Evolutionary conservation across 2,888 invertebrate species (phyloP).

Genomic region (Watsonalla binaria): DNA sequence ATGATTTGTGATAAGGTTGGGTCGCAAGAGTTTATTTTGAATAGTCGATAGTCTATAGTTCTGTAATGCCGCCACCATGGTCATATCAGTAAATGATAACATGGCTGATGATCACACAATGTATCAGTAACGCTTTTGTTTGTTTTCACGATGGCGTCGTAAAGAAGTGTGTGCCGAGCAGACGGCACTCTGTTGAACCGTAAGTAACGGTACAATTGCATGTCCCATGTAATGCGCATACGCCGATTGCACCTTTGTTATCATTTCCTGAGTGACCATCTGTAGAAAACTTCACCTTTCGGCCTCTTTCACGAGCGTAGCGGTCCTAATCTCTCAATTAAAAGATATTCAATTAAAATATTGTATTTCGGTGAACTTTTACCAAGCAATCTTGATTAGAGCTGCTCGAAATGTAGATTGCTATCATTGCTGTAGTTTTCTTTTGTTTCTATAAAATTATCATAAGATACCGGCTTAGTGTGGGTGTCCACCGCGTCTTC

Average conservation of each 20-base stretch:
- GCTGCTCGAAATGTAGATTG: background rate
- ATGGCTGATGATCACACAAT: constrained; percentile 22
- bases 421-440: background rate
- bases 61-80: constrained; percentile 7
- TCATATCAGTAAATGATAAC: constrained; percentile 60
- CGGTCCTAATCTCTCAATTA: too few relatives aligned
- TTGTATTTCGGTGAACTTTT: too few relatives aligned
- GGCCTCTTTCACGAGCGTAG: background rate
- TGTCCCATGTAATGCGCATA: constrained; percentile 30
- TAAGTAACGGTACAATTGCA: constrained; percentile 60
- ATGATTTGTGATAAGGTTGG: too few relatives aligned
- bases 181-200: constrained; percentile 51
- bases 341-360: too few relatives aligned
- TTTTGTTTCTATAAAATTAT: background rate
- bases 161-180: constrained; percentile 57
- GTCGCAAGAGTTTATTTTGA: too few relatives aligned
- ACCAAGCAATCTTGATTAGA: too few relatives aligned
- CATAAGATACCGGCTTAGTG: background rate
- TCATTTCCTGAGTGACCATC: constrained; percentile 59
- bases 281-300: constrained; percentile 9
- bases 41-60: too few relatives aligned
- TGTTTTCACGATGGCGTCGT: constrained; percentile 48
- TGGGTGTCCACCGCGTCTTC: too few relatives aligned
- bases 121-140: constrained; percentile 42
- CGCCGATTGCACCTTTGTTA: constrained; percentile 48